Evolutionary conservation across 2,797 vertebrate species (phyloP), one percentile per base, ranked within the genome.

Genomic region (Macropus fuliginosus): DNA sequence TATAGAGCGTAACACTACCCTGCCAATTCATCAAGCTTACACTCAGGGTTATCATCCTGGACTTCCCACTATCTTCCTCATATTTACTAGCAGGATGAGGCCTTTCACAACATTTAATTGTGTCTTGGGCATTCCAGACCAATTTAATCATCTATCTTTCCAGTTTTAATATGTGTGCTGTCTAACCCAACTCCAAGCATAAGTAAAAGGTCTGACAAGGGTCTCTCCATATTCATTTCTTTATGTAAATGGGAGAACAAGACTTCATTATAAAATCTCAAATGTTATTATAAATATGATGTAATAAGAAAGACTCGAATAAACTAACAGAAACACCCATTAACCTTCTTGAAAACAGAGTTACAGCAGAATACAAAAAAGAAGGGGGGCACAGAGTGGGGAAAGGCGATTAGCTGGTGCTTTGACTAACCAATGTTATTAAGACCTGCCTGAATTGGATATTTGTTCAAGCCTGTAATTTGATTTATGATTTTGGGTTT

Each of bases 91-190:
- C 89, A 94, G 27, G 54, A 54, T 0, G 87, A 94, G 95, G 94
- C 55, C 50, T 96, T 95, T 96, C 94, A 29, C 54, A 29, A 92
- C 95, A 96, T 89, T 90, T 94, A 92, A 89, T 89, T 96, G 96
- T 98, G 97, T 96, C 97, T 97, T 81, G 94, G 74, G 94, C 92
- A 94, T 81, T 92, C 95, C 62, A 95, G 96, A 93, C 96, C 96
- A 97, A 18, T 97, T 97, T 94, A 96, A 98, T 97, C 96, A 59
- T 94, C 95, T 98, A 95, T 97, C 96, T 93, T 98, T 98, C 96
- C 93, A 0, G 0, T 97, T 97, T 95, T 98, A 95, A 95, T 98
- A 55, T 97, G 57, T 55, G 56, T 97, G 56, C 94, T 95, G 93
- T 96, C 96, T 93, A 97, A 96, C 94, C 95, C 97, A 97, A 91